Percentiles rank a stretch among this genome's conserved stretches.
Conservation (phyloP, 2,888 invertebrate species). For the Himalopsyche japonica region DNA sequence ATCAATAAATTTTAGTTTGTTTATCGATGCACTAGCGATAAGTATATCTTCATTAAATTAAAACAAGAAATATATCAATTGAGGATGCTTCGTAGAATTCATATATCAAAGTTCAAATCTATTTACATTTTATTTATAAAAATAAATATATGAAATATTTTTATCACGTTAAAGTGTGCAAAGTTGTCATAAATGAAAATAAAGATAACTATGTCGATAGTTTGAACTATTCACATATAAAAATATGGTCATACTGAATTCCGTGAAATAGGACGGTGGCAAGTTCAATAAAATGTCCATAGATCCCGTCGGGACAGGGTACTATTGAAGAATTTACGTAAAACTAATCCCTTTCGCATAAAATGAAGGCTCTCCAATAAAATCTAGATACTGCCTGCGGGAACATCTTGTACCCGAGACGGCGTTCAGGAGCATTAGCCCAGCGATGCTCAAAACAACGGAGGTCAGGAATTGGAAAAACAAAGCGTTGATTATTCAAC, state of each 20-base stretch:
- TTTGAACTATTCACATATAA: too few relatives aligned
- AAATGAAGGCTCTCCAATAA: not conserved
- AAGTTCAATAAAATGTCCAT: constrained; percentile 12
- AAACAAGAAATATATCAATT: too few relatives aligned
- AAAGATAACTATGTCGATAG: too few relatives aligned
- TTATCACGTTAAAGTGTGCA: too few relatives aligned
- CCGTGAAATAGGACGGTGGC: not conserved
- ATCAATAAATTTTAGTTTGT: too few relatives aligned
- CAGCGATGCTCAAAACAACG: not conserved
- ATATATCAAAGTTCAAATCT: too few relatives aligned
- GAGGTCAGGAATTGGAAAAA: not conserved
- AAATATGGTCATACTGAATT: not conserved
- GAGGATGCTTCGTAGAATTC: too few relatives aligned
- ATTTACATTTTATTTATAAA: too few relatives aligned
- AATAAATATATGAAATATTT: too few relatives aligned
- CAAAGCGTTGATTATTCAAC: not conserved
- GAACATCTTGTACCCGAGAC: not conserved
- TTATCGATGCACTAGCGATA: too few relatives aligned
- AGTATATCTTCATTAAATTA: too few relatives aligned
- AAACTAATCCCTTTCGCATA: not conserved
- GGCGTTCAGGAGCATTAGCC: not conserved
- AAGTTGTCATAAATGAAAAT: too few relatives aligned
- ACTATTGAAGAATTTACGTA: not conserved
- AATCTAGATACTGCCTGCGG: not conserved
- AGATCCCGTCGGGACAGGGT: not conserved